A percentile compares a stretch with the other conserved stretches of the same genome.
phyloP scores from a whole-genome alignment of 2,888 invertebrate genomes.

The Eudasyphora cyanicolor region DNA sequence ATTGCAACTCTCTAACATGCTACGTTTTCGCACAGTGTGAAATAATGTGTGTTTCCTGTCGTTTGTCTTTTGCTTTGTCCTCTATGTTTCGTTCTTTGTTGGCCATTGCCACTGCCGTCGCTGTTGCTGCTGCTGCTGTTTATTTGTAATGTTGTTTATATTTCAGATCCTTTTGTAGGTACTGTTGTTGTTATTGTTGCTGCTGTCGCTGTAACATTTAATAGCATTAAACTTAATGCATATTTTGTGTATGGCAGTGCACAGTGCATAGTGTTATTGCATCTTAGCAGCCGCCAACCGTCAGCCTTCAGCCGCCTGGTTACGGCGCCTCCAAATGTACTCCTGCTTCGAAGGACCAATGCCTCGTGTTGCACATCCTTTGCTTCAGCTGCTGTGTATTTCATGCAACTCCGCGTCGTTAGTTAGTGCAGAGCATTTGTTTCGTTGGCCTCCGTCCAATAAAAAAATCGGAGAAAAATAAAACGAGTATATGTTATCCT shows the following conservation, averaged over 20 bases:
- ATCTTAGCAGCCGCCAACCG: slow-evolving; percentile 4
- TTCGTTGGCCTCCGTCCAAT: slow-evolving; percentile 64
- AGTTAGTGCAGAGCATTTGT: slow-evolving; percentile 28
- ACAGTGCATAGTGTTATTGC: background rate
- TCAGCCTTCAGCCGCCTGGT: slow-evolving; percentile 16
- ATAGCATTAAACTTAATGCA: slow-evolving; percentile 65
- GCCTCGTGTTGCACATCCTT: background rate
- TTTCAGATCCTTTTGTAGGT: slow-evolving; percentile 10
- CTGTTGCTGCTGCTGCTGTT: background rate
- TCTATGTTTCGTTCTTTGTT: background rate
- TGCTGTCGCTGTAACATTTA: slow-evolving; percentile 38
- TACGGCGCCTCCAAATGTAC: slow-evolving; percentile 14
- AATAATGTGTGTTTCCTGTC: slow-evolving; percentile 20
- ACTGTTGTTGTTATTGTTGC: slow-evolving; percentile 31
- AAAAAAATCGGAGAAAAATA: slow-evolving; percentile 17
- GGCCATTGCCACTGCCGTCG: background rate
- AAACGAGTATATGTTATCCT: slow-evolving; percentile 22
- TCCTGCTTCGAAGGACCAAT: no score
- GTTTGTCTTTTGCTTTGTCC: background rate
- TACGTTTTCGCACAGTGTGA: background rate
- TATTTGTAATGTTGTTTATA: background rate
- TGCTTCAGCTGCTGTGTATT: slow-evolving; percentile 35
- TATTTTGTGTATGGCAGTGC: slow-evolving; percentile 56
- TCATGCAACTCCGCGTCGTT: slow-evolving; percentile 17
- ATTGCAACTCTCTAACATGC: no score